Percentiles rank a stretch among this genome's conserved stretches.
These are phyloP conservation scores for Archilochus colubris DNA, from an alignment of 2,113 vertebrate genomes.

Conservation along the genomic window DNA sequence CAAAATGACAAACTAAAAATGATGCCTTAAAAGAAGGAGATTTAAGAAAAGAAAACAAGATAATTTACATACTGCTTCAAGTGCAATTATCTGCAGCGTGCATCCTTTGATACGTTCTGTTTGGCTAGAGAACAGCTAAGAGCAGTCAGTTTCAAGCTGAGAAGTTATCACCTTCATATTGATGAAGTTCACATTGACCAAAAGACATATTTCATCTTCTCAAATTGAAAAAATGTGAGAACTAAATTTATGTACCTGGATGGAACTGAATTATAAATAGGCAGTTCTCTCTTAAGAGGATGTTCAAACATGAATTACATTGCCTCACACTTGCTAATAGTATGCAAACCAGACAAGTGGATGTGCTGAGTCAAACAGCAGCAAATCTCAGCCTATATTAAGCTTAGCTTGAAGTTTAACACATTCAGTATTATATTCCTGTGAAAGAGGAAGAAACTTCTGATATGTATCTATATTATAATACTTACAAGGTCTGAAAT, in stretches of 20 bases:
- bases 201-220: not conserved
- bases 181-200: not conserved
- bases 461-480: not conserved
- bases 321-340: not conserved
- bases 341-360: not conserved
- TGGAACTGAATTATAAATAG: not conserved
- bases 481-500: not conserved
- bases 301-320: not conserved
- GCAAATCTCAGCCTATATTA: not conserved
- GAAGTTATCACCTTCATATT: not conserved
- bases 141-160: not conserved
- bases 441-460: not conserved
- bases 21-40: not conserved
- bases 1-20: no score
- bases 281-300: not conserved
- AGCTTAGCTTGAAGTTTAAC: not conserved
- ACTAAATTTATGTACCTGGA: not conserved
- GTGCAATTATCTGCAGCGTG: not conserved
- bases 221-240: not conserved
- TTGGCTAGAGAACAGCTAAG: not conserved
- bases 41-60: not conserved
- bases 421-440: not conserved
- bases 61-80: not conserved
- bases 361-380: not conserved
- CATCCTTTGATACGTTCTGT: not conserved